Conservation (phyloP, 2,797 vertebrate species). For the Phalloptychus januarius region DNA sequence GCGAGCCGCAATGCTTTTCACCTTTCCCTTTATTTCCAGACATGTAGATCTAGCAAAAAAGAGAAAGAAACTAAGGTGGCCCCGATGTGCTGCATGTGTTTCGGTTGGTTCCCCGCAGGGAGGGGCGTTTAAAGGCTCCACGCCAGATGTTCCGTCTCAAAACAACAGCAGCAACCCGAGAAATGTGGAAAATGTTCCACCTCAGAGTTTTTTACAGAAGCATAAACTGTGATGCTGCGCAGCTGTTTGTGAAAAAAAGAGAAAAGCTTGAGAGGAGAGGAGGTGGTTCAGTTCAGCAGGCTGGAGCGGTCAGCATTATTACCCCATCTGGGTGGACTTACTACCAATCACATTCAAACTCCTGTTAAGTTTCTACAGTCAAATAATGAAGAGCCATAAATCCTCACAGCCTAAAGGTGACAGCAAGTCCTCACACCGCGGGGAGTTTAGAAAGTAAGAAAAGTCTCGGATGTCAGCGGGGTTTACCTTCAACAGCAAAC, state of each 20-base stretch:
- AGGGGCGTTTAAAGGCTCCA: conserved; percentile 43
- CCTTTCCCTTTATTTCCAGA: conserved; percentile 2
- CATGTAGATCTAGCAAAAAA: not conserved
- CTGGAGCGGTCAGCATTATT: not conserved
- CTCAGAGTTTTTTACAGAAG: not conserved
- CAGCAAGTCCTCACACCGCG: conserved; percentile 12
- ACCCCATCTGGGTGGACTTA: not conserved
- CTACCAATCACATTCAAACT: not conserved
- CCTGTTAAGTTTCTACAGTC: not conserved
- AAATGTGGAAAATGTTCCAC: conserved; percentile 4
- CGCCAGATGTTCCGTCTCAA: conserved; percentile 68
- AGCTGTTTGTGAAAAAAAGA: not conserved
- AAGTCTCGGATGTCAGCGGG: not conserved
- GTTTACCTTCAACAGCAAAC: conserved; percentile 67
- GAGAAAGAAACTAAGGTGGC: not conserved
- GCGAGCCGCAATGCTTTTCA: not conserved
- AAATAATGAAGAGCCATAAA: not conserved
- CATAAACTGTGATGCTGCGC: not conserved
- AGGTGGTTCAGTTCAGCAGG: not conserved
- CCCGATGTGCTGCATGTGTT: not conserved
- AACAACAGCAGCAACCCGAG: conserved; percentile 45
- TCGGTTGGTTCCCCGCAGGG: conserved; percentile 38
- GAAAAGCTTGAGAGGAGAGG: too few relatives aligned
- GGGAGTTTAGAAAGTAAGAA: not conserved
- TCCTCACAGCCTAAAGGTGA: not conserved